Percentiles rank a stretch among this genome's conserved stretches.
Conservation (phyloP, 1,140 invertebrate genomes). For the Pemphigus obesinymphae region DNA sequence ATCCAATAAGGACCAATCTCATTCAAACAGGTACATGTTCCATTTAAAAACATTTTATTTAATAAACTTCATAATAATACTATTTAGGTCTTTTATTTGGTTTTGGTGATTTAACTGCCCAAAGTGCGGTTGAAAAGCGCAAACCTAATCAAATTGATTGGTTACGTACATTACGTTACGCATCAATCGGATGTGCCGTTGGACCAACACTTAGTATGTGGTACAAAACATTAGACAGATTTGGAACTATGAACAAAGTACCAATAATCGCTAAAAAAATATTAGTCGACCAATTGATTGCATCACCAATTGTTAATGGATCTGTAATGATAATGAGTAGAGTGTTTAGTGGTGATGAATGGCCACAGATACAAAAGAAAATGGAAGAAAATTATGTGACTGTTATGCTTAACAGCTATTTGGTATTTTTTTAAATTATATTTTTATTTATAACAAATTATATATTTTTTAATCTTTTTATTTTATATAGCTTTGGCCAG, state of each 20-base stretch:
- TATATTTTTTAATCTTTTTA: no score
- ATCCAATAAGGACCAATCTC: constrained; percentile 20
- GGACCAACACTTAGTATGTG: constrained; percentile 65
- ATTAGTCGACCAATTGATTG: constrained; percentile 66
- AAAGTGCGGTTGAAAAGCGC: constrained; percentile 55
- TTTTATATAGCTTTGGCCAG: constrained; percentile 68
- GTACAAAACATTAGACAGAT: constrained; percentile 64
- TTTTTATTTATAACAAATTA: not conserved
- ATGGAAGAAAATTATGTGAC: constrained; percentile 61
- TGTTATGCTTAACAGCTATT: constrained; percentile 70
- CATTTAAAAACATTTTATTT: not conserved
- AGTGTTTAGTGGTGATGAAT: constrained; percentile 58
- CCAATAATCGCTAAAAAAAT: constrained; percentile 65
- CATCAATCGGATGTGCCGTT: constrained; percentile 54
- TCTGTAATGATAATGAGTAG: constrained; percentile 58
- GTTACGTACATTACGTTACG: constrained; percentile 53
- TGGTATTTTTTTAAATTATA: constrained; percentile 51
- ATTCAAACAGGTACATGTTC: constrained; percentile 14
- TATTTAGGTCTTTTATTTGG: constrained; percentile 56
- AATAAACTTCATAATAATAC: no score
- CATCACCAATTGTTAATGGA: constrained; percentile 63
- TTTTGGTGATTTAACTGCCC: constrained; percentile 57
- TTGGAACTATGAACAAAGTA: constrained; percentile 56
- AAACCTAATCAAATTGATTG: constrained; percentile 52
- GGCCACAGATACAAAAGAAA: constrained; percentile 57